Conservation (phyloP, 2,797 vertebrate genomes). For the Tapera naevia region DNA sequence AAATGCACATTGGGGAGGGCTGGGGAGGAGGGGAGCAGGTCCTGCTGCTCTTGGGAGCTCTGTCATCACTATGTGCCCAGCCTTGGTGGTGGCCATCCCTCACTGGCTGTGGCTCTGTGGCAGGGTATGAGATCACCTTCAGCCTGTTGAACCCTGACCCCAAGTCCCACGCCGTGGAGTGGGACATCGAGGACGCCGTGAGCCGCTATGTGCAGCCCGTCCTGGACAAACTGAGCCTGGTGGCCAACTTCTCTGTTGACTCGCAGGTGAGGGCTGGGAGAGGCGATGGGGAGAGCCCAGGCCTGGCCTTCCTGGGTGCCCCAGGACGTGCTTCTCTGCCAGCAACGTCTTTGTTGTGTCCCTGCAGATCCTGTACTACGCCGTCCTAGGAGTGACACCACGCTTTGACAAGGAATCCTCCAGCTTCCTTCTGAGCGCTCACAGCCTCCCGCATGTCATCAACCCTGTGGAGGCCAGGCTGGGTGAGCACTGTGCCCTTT, state of each 20-base stretch:
- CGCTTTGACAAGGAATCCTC: slow-evolving; percentile 86
- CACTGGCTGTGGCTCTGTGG: neutral
- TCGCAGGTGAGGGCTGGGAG: slow-evolving; percentile 84
- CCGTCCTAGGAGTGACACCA: slow-evolving; percentile 90
- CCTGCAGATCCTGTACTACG: slow-evolving; percentile 89
- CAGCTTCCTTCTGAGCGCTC: slow-evolving; percentile 85
- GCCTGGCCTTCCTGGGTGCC: neutral
- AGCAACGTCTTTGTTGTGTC: neutral
- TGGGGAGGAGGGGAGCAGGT: neutral
- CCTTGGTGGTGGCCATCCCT: neutral
- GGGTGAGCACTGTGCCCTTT: slow-evolving; percentile 74
- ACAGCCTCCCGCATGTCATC: slow-evolving; percentile 95
- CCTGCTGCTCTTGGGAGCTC: neutral
- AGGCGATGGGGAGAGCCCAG: neutral
- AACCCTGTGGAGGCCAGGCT: slow-evolving; percentile 96
- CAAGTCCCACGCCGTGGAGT: slow-evolving; percentile 87
- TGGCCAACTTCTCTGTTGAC: slow-evolving; percentile 94
- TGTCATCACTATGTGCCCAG: accelerated
- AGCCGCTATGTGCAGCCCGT: slow-evolving; percentile 86
- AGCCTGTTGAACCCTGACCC: slow-evolving; percentile 95
- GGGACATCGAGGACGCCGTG: slow-evolving; percentile 91
- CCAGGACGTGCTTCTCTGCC: accelerated
- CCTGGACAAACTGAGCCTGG: slow-evolving; percentile 84
- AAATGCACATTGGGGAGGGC: too few relatives aligned
- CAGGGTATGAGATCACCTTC: slow-evolving; percentile 97